Percentiles rank a stretch among this genome's conserved stretches.
These are phyloP conservation scores for Brachionus koreanus DNA, from an alignment of 1,140 invertebrate species.

Conservation along the genomic window DNA sequence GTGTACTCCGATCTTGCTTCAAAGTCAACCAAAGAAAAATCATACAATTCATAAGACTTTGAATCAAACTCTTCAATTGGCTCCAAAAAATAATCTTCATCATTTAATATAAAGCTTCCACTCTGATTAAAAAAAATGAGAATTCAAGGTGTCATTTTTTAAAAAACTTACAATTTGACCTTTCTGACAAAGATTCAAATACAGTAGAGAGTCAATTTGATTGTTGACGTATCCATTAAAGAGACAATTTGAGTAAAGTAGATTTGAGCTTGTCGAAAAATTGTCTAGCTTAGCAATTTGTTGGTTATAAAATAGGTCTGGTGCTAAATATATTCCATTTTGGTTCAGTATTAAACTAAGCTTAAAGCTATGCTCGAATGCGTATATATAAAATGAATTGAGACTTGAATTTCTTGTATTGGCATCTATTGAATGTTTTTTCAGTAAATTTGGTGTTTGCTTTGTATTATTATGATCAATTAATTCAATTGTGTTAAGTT, in stretches of 20 bases:
- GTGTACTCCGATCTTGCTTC: neutral
- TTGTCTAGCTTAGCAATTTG: neutral
- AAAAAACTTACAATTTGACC: constrained; percentile 2
- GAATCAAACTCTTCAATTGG: constrained; percentile 1
- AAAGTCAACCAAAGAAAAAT: constrained; percentile 26
- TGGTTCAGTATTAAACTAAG: neutral
- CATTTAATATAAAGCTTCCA: neutral
- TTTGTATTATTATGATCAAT: neutral
- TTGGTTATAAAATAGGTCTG: neutral
- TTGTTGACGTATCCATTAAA: constrained; percentile 5
- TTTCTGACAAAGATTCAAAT: neutral
- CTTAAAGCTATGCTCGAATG: neutral
- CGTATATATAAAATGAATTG: neutral
- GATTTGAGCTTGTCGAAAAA: neutral
- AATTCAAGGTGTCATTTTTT: neutral
- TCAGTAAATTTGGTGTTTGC: neutral
- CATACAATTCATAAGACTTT: neutral
- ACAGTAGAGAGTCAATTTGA: neutral
- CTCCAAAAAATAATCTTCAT: constrained; percentile 2
- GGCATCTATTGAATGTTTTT: neutral
- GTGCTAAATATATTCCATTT: neutral
- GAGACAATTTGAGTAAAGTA: neutral
- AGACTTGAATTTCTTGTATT: neutral
- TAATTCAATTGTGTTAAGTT: neutral
- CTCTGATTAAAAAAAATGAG: neutral